Evolutionary conservation across 2,113 vertebrate species (phyloP).

Genomic region (Marcusenius ussheri): DNA sequence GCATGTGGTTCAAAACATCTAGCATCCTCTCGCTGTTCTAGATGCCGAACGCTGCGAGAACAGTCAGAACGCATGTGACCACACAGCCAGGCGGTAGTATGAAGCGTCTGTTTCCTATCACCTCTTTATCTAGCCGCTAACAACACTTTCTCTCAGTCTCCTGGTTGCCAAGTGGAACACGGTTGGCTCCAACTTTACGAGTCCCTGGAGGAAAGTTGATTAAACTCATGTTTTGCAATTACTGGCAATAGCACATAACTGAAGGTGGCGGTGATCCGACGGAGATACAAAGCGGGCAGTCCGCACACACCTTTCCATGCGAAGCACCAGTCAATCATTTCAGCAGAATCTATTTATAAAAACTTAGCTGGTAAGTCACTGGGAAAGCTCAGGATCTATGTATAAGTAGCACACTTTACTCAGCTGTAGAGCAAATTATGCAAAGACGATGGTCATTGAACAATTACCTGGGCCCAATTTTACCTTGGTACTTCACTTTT

Average conservation of each 20-base stretch:
- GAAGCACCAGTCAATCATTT: neutral
- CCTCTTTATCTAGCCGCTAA: slow-evolving; percentile 18
- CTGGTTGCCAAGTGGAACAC: slow-evolving; percentile 30
- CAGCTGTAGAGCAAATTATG: neutral
- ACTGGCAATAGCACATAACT: neutral
- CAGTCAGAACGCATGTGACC: slow-evolving; percentile 47
- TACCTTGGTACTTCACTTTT: neutral
- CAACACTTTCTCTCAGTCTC: slow-evolving; percentile 33
- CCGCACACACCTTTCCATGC: neutral
- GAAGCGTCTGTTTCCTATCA: slow-evolving; percentile 41
- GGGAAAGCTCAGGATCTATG: neutral
- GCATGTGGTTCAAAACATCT: slow-evolving; percentile 59
- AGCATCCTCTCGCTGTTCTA: slow-evolving; percentile 59
- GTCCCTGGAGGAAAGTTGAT: slow-evolving; percentile 22
- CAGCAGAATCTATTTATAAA: neutral
- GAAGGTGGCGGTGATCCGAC: neutral
- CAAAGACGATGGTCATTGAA: neutral
- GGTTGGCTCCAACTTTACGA: neutral
- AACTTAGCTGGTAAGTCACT: neutral
- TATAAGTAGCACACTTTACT: neutral
- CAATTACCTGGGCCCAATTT: neutral
- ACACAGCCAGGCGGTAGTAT: neutral
- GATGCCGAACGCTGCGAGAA: slow-evolving; percentile 46
- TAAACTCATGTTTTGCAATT: slow-evolving; percentile 21
- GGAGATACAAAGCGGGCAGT: neutral